Percentiles rank a stretch among this genome's conserved stretches.
Conservation (phyloP, 2,113 vertebrate genomes). For the Cisticola juncidis region DNA sequence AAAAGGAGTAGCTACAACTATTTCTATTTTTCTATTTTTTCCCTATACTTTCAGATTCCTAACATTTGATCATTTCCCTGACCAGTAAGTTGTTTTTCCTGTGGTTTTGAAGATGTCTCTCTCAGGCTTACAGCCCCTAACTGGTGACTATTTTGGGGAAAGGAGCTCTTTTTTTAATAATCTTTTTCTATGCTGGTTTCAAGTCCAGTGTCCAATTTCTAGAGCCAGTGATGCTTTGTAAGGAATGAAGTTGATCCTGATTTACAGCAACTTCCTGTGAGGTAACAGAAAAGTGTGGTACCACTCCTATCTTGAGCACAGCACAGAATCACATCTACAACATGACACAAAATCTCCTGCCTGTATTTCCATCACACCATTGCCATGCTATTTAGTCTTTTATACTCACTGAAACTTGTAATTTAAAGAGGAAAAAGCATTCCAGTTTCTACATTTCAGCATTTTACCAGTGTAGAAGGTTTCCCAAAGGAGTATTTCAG, state of each 20-base stretch:
- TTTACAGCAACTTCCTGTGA: background rate
- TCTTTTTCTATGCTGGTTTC: background rate
- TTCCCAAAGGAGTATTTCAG: conserved; percentile 11
- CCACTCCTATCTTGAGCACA: background rate
- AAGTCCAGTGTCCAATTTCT: background rate
- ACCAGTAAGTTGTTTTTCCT: background rate
- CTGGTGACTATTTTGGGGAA: background rate
- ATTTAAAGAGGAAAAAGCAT: background rate
- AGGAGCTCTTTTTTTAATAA: background rate
- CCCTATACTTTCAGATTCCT: background rate
- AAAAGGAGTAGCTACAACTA: background rate
- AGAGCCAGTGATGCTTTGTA: background rate
- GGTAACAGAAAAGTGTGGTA: background rate
- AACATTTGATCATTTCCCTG: background rate
- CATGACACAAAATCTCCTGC: background rate
- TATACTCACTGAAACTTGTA: background rate
- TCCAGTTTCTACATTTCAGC: background rate
- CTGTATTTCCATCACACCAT: background rate
- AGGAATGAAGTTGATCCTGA: background rate
- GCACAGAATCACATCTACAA: background rate
- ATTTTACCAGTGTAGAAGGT: background rate
- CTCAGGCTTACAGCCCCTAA: background rate
- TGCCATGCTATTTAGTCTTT: background rate
- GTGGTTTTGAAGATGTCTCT: background rate
- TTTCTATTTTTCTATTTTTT: background rate